Evolutionary conservation across 92 coral and sea anemone genomes (phyloP), one percentile per base, ranked within the genome.

Genomic region (Paragorgia papillata): DNA sequence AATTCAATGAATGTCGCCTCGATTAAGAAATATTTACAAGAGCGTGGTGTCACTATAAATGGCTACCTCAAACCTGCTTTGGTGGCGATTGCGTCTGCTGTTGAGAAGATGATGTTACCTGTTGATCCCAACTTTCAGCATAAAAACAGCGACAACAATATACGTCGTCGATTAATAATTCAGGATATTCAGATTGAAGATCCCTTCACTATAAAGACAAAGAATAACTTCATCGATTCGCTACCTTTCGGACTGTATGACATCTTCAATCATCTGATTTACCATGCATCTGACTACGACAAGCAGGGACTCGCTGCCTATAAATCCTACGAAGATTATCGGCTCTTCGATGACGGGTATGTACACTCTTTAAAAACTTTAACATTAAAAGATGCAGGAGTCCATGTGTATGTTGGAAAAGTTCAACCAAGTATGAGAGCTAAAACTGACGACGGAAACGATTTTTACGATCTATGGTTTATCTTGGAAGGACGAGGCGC

Each of bases 291-390:
- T 37, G 85, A 81, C 40, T 86, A 87, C 46, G 87, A 76, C 27
- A 83, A 83, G 19, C 88, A 83, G 46, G 88, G 85, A 54, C 83
- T 83, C 22, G 85, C 91, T 62, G 40, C 85, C 54, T 87, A 74
- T 83, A 84, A 84, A 74, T 84, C 85, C 50, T 87, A 79, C 57
- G 88, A 79, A 76, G 83, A 84, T 49, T 87, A 87, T 58, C 82
- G 82, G 49, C 83, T 86, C 1, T 58, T 58, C 31, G 65, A 58
- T 26, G 25, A 58, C 0, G 65, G 35, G 34, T 58, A 24, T 24
- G 65, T 58, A 21, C 65, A 39, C 31, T 58, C 32, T 58, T 22
- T 58, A 58, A 39, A 58, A 58, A 58, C 32, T 15, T 22, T 58
- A 27, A 20, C 34, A 24, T 20, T 58, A 58, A 3, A 58, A 3